phyloP scores from a whole-genome alignment of 2,113 vertebrate species.

The Falcunculus frontatus region DNA sequence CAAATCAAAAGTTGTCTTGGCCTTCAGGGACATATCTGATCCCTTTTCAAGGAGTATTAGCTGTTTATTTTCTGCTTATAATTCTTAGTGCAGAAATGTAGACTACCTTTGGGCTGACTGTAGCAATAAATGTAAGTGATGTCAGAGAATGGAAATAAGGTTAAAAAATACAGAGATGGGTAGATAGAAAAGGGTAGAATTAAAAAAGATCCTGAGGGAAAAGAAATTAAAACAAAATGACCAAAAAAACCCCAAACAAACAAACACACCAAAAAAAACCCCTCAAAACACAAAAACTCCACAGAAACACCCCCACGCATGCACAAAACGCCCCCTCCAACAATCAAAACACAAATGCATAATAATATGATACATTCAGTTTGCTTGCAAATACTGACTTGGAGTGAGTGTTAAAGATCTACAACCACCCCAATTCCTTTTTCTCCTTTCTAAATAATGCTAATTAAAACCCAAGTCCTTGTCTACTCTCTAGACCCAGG shows the following conservation, averaged over 20 bases:
- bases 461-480: accelerated
- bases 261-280: no score
- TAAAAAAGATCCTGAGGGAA: neutral
- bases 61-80: neutral
- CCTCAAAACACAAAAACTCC: neutral
- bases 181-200: neutral
- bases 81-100: neutral
- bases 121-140: neutral
- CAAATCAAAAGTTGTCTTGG: neutral
- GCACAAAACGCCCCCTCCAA: neutral
- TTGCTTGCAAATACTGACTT: neutral
- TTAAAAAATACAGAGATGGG: neutral
- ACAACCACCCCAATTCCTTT: neutral
- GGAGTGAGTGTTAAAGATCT: neutral
- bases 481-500: neutral
- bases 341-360: neutral
- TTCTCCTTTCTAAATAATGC: neutral
- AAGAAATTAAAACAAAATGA: neutral
- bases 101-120: neutral
- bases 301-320: neutral
- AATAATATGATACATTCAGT: neutral
- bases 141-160: neutral
- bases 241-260: neutral
- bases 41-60: neutral
- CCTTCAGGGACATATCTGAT: neutral